Conservation (phyloP, 2,888 invertebrate genomes). For the Prosopocoilus inquinatus region DNA sequence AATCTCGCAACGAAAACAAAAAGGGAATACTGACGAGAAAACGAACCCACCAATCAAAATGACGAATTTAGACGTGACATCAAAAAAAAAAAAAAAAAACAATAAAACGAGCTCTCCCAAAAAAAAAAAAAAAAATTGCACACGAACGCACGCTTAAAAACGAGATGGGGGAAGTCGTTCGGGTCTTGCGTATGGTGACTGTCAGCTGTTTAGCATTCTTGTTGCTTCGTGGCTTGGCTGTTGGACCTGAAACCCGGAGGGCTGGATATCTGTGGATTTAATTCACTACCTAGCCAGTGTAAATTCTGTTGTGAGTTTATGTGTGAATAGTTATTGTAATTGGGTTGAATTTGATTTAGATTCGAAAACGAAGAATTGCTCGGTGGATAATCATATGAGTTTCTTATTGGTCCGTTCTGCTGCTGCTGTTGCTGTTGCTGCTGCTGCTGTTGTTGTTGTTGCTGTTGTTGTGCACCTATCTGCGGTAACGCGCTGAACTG, state of each 20-base stretch:
- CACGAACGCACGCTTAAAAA: background rate
- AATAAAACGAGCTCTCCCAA: background rate
- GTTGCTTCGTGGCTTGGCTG: conserved; percentile 38
- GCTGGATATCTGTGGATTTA: conserved; percentile 48
- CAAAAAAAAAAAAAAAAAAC: background rate
- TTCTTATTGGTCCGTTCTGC: conserved; percentile 21
- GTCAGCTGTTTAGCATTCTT: conserved; percentile 13
- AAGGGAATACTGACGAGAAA: background rate
- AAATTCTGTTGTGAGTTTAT: conserved; percentile 36
- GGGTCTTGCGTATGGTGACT: background rate
- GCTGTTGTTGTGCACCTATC: conserved; percentile 20
- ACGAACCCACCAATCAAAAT: background rate
- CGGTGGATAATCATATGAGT: conserved; percentile 22
- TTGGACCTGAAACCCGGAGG: conserved; percentile 50
- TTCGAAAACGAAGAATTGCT: conserved; percentile 17
- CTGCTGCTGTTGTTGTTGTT: conserved; percentile 25
- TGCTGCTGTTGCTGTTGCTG: conserved; percentile 24
- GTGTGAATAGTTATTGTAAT: conserved; percentile 26
- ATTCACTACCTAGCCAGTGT: conserved; percentile 45
- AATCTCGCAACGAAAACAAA: background rate
- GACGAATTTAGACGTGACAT: background rate
- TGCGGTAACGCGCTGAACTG: conserved; percentile 31
- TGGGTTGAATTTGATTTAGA: conserved; percentile 11
- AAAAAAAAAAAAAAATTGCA: background rate
- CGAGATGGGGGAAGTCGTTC: background rate